A percentile compares a stretch with the other conserved stretches of the same genome.
These are phyloP conservation scores for Cochlearius cochlearius DNA, from an alignment of 2,113 vertebrate genomes.

Conservation along the genomic window DNA sequence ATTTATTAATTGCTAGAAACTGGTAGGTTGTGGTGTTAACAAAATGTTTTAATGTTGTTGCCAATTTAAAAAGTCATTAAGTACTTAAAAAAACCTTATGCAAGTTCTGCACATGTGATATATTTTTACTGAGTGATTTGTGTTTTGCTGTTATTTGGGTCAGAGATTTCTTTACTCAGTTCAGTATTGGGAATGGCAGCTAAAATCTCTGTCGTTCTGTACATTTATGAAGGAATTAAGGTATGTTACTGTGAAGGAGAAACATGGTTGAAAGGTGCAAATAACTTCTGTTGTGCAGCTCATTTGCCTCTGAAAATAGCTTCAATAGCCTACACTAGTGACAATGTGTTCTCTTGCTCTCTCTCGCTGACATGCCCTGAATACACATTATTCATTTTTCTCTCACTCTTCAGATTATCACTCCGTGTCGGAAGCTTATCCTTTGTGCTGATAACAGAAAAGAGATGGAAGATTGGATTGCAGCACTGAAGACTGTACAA, in stretches of 20 bases:
- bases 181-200: not conserved
- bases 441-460: constrained; percentile 96
- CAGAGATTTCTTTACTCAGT: not conserved
- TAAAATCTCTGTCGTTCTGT: not conserved
- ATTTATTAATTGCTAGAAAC: not conserved
- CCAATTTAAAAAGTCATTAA: not conserved
- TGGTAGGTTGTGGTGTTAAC: not conserved
- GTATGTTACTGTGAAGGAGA: not conserved
- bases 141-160: not conserved
- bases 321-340: not conserved
- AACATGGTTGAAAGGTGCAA: not conserved
- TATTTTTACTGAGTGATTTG: not conserved
- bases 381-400: not conserved
- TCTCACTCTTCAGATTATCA: constrained; percentile 85
- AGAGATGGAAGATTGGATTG: constrained; percentile 99
- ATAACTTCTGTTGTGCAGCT: not conserved
- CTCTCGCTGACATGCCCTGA: not conserved
- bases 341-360: not conserved
- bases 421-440: constrained; percentile 91
- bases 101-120: not conserved
- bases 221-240: not conserved
- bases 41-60: not conserved
- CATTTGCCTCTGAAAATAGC: not conserved
- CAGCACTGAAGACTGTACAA: constrained; percentile 89
- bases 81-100: not conserved